These are phyloP conservation scores for Drosophila orena DNA, from an alignment of 1,140 invertebrate species.

Conservation along the genomic window DNA sequence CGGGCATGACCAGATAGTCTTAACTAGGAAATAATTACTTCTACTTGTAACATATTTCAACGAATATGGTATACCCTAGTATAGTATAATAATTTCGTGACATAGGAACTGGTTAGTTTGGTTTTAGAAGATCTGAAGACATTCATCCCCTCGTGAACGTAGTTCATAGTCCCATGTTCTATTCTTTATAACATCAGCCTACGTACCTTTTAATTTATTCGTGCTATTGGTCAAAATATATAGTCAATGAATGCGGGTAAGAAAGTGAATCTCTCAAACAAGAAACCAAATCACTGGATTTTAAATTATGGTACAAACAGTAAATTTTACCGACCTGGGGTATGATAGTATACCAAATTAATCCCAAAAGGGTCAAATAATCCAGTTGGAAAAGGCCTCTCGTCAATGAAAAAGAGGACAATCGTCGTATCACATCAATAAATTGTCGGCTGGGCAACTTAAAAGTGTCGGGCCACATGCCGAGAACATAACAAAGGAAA, in stretches of 20 bases:
- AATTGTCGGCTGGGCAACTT: slow-evolving; percentile 5
- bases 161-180: too few relatives aligned
- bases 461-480: slow-evolving; percentile 3
- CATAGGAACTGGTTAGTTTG: too few relatives aligned
- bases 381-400: background rate
- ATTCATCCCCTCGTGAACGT: too few relatives aligned
- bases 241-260: background rate
- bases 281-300: background rate
- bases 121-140: too few relatives aligned
- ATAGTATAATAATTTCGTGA: too few relatives aligned
- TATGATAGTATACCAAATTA: background rate
- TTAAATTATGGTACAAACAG: background rate
- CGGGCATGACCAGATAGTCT: too few relatives aligned
- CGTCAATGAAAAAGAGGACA: slow-evolving; percentile 4
- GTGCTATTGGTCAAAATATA: background rate
- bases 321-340: too few relatives aligned
- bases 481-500: slow-evolving; percentile 1
- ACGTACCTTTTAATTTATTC: background rate
- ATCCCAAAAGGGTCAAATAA: background rate
- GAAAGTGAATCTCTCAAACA: background rate
- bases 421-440: slow-evolving; percentile 4
- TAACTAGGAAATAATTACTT: too few relatives aligned
- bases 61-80: too few relatives aligned
- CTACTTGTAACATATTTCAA: too few relatives aligned
- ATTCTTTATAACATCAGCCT: background rate